Base-by-base conservation (phyloP, 2,113 vertebrate genomes). In the Calidris pugnax region DNA sequence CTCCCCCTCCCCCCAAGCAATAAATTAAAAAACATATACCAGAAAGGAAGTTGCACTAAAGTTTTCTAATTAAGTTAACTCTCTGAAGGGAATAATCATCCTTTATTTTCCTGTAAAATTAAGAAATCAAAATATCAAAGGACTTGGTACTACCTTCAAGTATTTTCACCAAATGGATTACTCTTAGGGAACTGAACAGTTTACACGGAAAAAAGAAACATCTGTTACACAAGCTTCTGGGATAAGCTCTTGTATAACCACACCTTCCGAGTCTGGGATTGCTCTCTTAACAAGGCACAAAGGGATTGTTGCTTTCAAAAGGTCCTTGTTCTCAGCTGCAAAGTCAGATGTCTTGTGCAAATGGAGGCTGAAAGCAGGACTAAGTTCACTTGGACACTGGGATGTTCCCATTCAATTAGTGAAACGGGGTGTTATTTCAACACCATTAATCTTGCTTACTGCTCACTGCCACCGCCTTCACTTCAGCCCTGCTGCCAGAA, bases 231-330 rank as follows among this genome's bases (percentile, higher is more conserved):
- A 45, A 91, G 81, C 75, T 86, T 93, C 94, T 83, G 20, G 50
- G 41, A 88, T 87, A 75, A 84, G 96, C 84, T 88, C 78, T 24
- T 73, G 56, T 74, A 91, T 43, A 64, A 91, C 78, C 89, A 91
- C 93, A 74, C 35, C 56, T 91, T 97, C 93, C 82, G 78, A 85
- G 45, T 97, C 96, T 89, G 81, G 27, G 97, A 85, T 67, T 96
- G 93, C 97, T 97, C 93, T 94, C 89, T 90, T 84, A 92, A 93
- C 97, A 98, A 98, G 98, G 98, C 98, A 98, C 98, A 97, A 97
- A 97, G 97, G 96, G 97, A 94, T 96, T 94, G 98, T 94, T 97
- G 96, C 97, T 98, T 95, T 96, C 96, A 64, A 91, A 97, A 77
- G 96, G 56, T 91, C 97, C 97, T 96, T 93, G 95, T 87, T 94